These are phyloP conservation scores for Drosophila nigromelanica DNA, from an alignment of 1,140 invertebrate species.

Conservation along the genomic window DNA sequence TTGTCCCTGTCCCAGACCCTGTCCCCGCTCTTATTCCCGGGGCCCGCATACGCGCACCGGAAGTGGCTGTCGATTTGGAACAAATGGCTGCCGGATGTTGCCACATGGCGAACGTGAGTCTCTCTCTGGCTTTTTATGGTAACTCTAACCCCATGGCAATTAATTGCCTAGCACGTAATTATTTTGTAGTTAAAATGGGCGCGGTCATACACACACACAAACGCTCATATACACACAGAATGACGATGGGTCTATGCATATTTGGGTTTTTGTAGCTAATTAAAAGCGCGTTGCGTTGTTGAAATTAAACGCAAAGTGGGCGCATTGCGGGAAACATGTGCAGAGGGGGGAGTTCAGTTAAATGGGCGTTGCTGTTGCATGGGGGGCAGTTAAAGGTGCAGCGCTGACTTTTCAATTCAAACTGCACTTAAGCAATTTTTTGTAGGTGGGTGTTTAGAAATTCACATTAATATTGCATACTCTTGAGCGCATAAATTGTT, in stretches of 20 bases:
- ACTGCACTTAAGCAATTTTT: slow-evolving; percentile 6
- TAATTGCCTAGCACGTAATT: slow-evolving; percentile 80
- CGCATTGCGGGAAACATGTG: background rate
- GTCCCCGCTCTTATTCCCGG: background rate
- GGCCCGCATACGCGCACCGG: slow-evolving; percentile 55
- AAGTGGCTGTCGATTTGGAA: slow-evolving; percentile 78
- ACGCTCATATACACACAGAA: background rate
- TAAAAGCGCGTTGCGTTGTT: slow-evolving; percentile 71
- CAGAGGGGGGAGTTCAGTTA: background rate
- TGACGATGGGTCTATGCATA: slow-evolving; percentile 56
- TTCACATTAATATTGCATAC: slow-evolving; percentile 15
- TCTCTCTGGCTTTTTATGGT: slow-evolving; percentile 33
- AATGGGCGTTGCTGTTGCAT: background rate
- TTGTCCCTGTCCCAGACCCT: background rate
- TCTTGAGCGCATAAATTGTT: slow-evolving; percentile 2
- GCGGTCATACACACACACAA: slow-evolving; percentile 37
- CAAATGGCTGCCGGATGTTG: slow-evolving; percentile 79
- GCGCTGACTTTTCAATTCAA: slow-evolving; percentile 65
- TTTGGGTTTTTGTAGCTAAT: slow-evolving; percentile 79
- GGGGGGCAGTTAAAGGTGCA: slow-evolving; percentile 41
- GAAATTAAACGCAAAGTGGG: slow-evolving; percentile 53
- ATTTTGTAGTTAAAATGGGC: slow-evolving; percentile 79
- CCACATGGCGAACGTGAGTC: slow-evolving; percentile 69
- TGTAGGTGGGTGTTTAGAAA: background rate
- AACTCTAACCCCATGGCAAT: slow-evolving; percentile 76